Evolutionary conservation across 2,797 vertebrate genomes (phyloP), one percentile per base, ranked within the genome.

Genomic region (Myotis findleyi): DNA sequence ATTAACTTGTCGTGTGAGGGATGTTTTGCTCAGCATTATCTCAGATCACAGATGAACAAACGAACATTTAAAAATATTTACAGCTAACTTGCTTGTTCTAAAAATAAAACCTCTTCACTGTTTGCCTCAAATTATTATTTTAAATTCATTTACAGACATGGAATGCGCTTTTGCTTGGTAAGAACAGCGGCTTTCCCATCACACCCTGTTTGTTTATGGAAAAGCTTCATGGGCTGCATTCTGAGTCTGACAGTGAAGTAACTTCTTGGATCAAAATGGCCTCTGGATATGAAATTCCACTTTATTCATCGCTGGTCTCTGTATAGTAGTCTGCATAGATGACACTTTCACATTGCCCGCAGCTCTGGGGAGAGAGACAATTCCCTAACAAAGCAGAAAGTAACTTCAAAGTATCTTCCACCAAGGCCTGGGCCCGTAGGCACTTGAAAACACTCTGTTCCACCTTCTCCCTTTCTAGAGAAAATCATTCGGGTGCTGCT

Each of bases 61-160:
- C 97, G 96, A 97, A 98, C 98, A 98, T 98, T 98, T 27, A 14
- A 98, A 98, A 99, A 98, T 98, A 99, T 98, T 98, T 98, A 98
- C 98, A 99, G 96, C 98, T 98, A 97, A 87, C 64, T 98, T 80
- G 95, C 97, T 98, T 98, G 97, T 97, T 98, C 96, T 97, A 94
- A 96, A 95, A 97, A 97, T 97, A 94, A 98, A 98, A 97, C 84
- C 92, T 98, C 53, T 96, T 72, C 96, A 97, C 97, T 95, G 97
- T 97, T 97, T 97, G 97, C 98, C 98, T 97, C 97, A 81, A 72
- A 59, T 96, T 89, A 76, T 92, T 97, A 91, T 95, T 96, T 96
- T 95, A 92, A 96, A 84, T 81, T 97, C 80, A 94, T 93, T 95
- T 94, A 87, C 95, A 86, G 96, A 96, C n/a, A 75, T 98, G 98